Conservation (phyloP, 1,140 invertebrate genomes). For the Sminthurinus signatus region DNA sequence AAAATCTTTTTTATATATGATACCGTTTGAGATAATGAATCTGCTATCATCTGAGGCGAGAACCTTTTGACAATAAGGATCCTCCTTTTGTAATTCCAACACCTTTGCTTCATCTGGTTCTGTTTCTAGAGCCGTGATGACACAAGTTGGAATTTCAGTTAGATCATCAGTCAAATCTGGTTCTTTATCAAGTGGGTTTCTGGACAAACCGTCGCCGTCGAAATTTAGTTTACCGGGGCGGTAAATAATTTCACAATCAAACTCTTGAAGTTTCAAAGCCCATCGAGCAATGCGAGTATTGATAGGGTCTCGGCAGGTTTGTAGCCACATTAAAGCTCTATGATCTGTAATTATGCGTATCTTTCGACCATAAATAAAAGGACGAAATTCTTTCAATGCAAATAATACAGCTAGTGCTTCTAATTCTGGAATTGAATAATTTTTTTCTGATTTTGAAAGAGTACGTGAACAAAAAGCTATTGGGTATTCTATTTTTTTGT, state of each 20-base stretch:
- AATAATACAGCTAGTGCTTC: constrained; percentile 46
- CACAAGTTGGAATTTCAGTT: not conserved
- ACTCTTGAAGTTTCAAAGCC: not conserved
- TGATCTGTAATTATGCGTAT: not conserved
- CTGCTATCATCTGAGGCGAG: not conserved
- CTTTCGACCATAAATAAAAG: constrained; percentile 44
- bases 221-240: not conserved
- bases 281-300: not conserved
- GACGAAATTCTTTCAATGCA: constrained; percentile 44
- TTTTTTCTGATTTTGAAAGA: not conserved
- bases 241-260: not conserved
- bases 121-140: not conserved
- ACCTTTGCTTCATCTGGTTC: not conserved
- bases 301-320: not conserved
- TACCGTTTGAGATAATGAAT: not conserved
- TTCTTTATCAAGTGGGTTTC: not conserved
- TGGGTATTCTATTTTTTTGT: not conserved
- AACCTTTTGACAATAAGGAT: not conserved
- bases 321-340: not conserved
- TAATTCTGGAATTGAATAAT: constrained; percentile 43
- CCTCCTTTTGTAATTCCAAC: not conserved
- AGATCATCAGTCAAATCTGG: not conserved
- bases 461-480: constrained; percentile 2
- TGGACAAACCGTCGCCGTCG: not conserved
- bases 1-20: not conserved